A percentile compares a stretch with the other conserved stretches of the same genome.
phyloP scores from a whole-genome alignment of 2,888 invertebrate genomes.

The Athalia circularis region DNA sequence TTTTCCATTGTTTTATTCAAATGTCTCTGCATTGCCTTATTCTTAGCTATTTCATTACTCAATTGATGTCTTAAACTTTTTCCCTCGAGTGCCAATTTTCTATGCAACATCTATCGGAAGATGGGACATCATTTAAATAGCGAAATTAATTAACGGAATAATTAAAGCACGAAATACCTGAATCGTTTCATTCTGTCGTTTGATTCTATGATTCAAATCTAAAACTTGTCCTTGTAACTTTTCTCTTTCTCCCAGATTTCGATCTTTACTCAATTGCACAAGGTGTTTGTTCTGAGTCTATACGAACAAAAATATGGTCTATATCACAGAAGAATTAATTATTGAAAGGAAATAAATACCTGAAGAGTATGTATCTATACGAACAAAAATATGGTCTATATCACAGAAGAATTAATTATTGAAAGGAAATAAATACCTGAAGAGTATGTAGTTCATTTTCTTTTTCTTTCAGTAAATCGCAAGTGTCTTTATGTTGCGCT shows the following conservation, averaged over 20 bases:
- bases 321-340: not conserved
- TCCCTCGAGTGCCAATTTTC: slow-evolving; percentile 82
- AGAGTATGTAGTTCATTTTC: slow-evolving; percentile 81
- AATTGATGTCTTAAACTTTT: slow-evolving; percentile 86
- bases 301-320: not conserved
- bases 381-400: not conserved
- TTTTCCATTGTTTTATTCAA: slow-evolving; percentile 80
- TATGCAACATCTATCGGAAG: slow-evolving; percentile 78
- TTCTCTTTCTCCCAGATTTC: slow-evolving; percentile 84
- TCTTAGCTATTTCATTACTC: slow-evolving; percentile 81
- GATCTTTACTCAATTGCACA: slow-evolving; percentile 83
- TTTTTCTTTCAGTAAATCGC: slow-evolving; percentile 81
- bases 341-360: slow-evolving; percentile 56
- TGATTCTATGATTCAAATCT: slow-evolving; percentile 70
- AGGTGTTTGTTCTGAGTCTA: slow-evolving; percentile 83
- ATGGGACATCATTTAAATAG: slow-evolving; percentile 13
- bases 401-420: not conserved
- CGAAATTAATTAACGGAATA: too few species aligned
- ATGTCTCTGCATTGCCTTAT: slow-evolving; percentile 82
- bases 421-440: slow-evolving; percentile 66
- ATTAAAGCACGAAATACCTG: slow-evolving; percentile 57
- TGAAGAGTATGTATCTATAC: slow-evolving; percentile 79
- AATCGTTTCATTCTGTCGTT: slow-evolving; percentile 72
- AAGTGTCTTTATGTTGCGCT: slow-evolving; percentile 79
- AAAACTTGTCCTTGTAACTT: slow-evolving; percentile 80